phyloP scores from a whole-genome alignment of 2,797 vertebrate genomes.

The Pristis pectinata region DNA sequence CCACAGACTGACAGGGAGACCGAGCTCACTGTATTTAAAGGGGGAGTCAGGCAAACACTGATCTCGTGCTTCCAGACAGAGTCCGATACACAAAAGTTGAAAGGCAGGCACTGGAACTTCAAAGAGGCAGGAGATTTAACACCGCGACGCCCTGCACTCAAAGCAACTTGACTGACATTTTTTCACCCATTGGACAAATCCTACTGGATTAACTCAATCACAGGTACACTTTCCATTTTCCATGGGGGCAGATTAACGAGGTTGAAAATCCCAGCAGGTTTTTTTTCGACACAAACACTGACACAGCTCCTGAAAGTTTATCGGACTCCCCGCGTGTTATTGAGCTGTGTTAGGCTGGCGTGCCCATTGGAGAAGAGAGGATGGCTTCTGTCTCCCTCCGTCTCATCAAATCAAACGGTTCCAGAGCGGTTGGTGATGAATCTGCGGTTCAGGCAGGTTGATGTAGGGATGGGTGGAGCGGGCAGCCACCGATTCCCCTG shows the following conservation, averaged over 20 bases:
- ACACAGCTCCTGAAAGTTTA: background rate
- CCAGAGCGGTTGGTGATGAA: background rate
- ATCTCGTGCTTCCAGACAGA: background rate
- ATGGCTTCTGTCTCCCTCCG: background rate
- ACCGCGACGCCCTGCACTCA: background rate
- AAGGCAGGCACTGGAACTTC: background rate
- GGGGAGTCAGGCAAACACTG: too few relatives aligned
- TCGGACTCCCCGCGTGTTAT: too few relatives aligned
- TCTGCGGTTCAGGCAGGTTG: background rate
- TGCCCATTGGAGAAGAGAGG: background rate
- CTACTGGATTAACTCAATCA: background rate
- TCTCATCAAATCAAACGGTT: background rate
- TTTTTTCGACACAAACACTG: background rate
- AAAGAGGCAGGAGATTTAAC: background rate
- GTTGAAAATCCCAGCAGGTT: background rate
- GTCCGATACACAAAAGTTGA: constrained; percentile 28
- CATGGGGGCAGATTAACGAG: background rate
- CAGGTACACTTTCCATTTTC: background rate
- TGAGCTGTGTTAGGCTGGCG: background rate
- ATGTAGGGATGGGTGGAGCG: background rate
- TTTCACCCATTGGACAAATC: background rate
- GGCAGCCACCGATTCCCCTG: background rate
- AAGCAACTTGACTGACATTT: constrained; percentile 18
- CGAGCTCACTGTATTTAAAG: background rate
- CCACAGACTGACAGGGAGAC: background rate